Conservation (phyloP, 2,888 invertebrate species). For the Meiosimyza platycephala region DNA sequence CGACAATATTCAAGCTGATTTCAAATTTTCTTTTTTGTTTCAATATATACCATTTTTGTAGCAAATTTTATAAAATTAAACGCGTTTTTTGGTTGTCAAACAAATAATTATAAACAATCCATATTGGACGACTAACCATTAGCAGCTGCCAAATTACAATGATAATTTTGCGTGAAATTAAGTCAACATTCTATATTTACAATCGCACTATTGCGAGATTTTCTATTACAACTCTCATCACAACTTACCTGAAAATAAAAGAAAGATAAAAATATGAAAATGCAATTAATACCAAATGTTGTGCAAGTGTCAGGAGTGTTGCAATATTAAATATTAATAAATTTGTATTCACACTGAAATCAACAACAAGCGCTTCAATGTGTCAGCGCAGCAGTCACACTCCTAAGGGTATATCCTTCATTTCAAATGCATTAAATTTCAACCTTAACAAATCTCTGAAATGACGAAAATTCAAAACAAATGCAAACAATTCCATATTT, state of each 20-base stretch:
- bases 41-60: too few relatives aligned
- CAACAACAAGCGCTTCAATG: constrained; percentile 1
- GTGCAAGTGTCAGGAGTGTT: not conserved
- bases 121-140: too few relatives aligned
- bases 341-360: not conserved
- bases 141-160: too few relatives aligned
- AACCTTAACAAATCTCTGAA: not conserved
- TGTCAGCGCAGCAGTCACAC: not conserved
- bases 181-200: too few relatives aligned
- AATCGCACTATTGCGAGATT: too few relatives aligned
- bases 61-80: too few relatives aligned
- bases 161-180: too few relatives aligned
- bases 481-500: not conserved
- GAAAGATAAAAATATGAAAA: not conserved
- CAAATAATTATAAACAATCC: too few relatives aligned
- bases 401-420: not conserved
- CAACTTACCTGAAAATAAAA: constrained; percentile 2
- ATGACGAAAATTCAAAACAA: too few relatives aligned
- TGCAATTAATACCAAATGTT: constrained; percentile 23
- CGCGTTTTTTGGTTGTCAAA: too few relatives aligned
- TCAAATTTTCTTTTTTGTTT: too few relatives aligned
- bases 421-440: constrained; percentile 7
- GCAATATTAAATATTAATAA: constrained; percentile 7
- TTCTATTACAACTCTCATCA: not conserved
- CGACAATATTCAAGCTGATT: too few relatives aligned